phyloP scores from a whole-genome alignment of 2,113 vertebrate genomes.

The Alces alces region DNA sequence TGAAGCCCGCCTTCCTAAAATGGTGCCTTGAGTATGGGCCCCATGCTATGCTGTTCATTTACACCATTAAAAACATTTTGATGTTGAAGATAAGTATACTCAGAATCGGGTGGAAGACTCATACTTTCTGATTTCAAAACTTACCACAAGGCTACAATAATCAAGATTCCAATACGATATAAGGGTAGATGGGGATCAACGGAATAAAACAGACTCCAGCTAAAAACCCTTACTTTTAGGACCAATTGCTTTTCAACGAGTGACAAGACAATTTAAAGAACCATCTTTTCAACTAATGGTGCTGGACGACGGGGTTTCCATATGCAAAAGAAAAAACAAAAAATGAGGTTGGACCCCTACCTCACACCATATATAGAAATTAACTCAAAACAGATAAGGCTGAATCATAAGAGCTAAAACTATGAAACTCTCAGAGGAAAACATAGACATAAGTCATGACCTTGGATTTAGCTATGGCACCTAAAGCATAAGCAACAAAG shows the following conservation, averaged over 20 bases:
- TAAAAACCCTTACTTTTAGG: not conserved
- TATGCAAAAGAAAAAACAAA: not conserved
- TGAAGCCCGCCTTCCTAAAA: not conserved
- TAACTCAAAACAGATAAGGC: not conserved
- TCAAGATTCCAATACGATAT: not conserved
- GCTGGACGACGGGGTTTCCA: not conserved
- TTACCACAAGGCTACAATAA: not conserved
- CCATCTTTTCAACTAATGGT: not conserved
- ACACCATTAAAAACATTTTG: not conserved
- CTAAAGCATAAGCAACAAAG: not conserved
- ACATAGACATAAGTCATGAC: not conserved
- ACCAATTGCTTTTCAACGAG: not conserved
- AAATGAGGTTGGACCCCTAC: not conserved
- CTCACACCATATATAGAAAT: not conserved
- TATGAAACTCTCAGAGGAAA: not conserved
- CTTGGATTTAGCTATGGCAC: not conserved
- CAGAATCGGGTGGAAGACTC: not conserved
- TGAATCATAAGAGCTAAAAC: not conserved
- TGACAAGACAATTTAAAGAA: not conserved
- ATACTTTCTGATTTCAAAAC: not conserved
- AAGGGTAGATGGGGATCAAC: not conserved
- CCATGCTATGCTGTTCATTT: not conserved
- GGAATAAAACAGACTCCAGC: not conserved
- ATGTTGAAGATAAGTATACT: not conserved
- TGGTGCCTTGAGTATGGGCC: not conserved